Percentiles rank a stretch among this genome's conserved stretches.
phyloP scores from a whole-genome alignment of 2,888 invertebrate genomes.

The Ectobius pallidus region DNA sequence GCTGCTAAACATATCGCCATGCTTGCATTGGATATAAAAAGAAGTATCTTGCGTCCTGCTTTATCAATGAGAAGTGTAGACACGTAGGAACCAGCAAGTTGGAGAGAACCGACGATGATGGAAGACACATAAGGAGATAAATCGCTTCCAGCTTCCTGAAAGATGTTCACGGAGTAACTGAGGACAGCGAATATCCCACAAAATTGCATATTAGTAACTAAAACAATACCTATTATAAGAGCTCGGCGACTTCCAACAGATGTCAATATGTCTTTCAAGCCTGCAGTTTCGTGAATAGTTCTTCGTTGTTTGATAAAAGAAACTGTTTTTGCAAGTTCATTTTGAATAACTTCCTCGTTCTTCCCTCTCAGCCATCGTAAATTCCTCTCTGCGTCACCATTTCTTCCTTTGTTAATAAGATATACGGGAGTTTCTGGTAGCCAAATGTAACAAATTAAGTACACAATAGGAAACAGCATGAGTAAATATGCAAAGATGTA shows the following conservation, averaged over 20 bases:
- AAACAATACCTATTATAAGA: constrained; percentile 52
- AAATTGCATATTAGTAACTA: constrained; percentile 55
- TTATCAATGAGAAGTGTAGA: constrained; percentile 52
- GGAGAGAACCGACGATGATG: constrained; percentile 56
- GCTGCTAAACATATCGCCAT: constrained; percentile 49
- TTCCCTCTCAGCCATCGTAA: constrained; percentile 48
- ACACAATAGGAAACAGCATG: constrained; percentile 57
- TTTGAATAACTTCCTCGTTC: constrained; percentile 48
- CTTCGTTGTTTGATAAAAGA: neutral
- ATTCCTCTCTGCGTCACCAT: constrained; percentile 56
- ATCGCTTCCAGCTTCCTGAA: constrained; percentile 49
- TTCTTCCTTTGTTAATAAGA: constrained; percentile 55
- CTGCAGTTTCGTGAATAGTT: constrained; percentile 44
- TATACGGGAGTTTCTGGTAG: constrained; percentile 68
- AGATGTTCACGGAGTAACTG: constrained; percentile 51
- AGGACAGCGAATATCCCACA: constrained; percentile 57
- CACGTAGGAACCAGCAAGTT: constrained; percentile 49
- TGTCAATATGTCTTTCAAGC: constrained; percentile 51
- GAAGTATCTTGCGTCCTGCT: constrained; percentile 56
- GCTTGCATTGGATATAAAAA: constrained; percentile 54
- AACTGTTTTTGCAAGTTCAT: constrained; percentile 48
- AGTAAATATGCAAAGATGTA: constrained; percentile 52
- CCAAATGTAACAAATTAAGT: constrained; percentile 56
- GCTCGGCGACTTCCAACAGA: constrained; percentile 53
- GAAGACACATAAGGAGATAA: constrained; percentile 51